phyloP scores from a whole-genome alignment of 64 coral and sea anemone species.

The Actinia equina region DNA sequence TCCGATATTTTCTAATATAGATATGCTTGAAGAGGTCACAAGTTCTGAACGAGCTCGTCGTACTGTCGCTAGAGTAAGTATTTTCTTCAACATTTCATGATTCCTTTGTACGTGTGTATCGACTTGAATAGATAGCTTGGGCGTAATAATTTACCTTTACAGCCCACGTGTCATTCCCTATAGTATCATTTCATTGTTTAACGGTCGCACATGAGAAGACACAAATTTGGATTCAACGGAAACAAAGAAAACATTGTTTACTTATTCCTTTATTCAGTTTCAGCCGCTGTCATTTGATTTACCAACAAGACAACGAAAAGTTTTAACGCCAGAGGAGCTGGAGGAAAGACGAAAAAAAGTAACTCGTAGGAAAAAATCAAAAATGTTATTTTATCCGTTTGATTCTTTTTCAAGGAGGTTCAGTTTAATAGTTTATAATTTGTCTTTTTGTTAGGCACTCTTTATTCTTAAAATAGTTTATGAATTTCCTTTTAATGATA shows the following conservation, averaged over 20 bases:
- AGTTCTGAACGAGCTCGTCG: conserved; percentile 4
- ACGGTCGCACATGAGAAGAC: too few species aligned
- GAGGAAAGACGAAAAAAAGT: conserved; percentile 79
- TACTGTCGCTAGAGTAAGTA: not conserved
- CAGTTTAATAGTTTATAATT: not conserved
- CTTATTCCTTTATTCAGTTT: not conserved
- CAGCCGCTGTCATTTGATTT: conserved; percentile 22
- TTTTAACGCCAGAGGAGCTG: conserved; percentile 70
- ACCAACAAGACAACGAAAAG: conserved; percentile 65
- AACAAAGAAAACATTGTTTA: too few species aligned
- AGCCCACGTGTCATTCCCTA: too few species aligned
- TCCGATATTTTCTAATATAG: not conserved
- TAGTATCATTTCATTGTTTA: too few species aligned
- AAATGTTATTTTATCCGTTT: not conserved
- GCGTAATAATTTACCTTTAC: too few species aligned
- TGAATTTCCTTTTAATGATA: too few species aligned
- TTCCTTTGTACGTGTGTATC: not conserved
- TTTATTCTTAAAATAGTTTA: not conserved
- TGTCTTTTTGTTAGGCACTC: not conserved
- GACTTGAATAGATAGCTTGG: too few species aligned
- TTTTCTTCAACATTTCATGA: not conserved
- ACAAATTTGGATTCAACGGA: too few species aligned
- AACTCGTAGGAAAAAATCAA: too few species aligned
- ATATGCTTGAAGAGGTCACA: conserved; percentile 21
- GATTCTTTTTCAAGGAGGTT: not conserved